Evolutionary conservation across 2,797 vertebrate genomes (phyloP), one percentile per base, ranked within the genome.

Genomic region (Spinus pinus): DNA sequence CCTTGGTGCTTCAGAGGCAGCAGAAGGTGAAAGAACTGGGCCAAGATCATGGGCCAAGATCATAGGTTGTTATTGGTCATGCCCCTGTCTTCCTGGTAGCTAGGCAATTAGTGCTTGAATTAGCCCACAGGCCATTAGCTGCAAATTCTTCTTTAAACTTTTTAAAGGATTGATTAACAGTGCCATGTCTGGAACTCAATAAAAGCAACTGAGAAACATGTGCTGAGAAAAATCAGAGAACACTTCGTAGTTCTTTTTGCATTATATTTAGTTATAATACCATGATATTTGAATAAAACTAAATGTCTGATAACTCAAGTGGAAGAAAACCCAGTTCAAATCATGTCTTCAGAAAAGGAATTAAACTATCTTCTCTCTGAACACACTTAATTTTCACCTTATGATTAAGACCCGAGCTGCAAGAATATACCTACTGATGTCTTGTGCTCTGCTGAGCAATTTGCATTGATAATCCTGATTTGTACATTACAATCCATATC

Each of bases 331-430:
- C 5, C 39, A 46, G n/a, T 46, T 37, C 7, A 46, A 53, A 39
- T 19, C 53, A 39, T 46, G 5, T 27, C 15, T 62, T 54, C 28
- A 23, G 30, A 62, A 37, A 46, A 28, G 8, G 14, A 82, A 82
- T 35, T 20, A 35, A 60, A 60, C 37, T 46, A 37, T n/a, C 18
- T 23, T 62, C 39, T 46, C 9, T 62, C 28, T 54, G n/a, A 27
- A 37, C 30, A 14, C 23, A n/a, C 12, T 46, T 46, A 23, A 46
- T 62, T n/a, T 71, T 46, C n/a, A 46, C 47, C 41, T 39, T 39
- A 46, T 46, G 12, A 23, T 62, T 53, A 37, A 71, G 23, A 53
- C 14, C 1, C 0, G 0, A 53, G 7, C 10, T 53, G 15, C n/a
- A 71, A 39, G n/a, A 61, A 61, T 23, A 53, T 13, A 62, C 12